Percentiles rank a stretch among this genome's conserved stretches.
These are phyloP conservation scores for Anticlea derivata DNA, from an alignment of 2,888 invertebrate genomes.

Conservation along the genomic window DNA sequence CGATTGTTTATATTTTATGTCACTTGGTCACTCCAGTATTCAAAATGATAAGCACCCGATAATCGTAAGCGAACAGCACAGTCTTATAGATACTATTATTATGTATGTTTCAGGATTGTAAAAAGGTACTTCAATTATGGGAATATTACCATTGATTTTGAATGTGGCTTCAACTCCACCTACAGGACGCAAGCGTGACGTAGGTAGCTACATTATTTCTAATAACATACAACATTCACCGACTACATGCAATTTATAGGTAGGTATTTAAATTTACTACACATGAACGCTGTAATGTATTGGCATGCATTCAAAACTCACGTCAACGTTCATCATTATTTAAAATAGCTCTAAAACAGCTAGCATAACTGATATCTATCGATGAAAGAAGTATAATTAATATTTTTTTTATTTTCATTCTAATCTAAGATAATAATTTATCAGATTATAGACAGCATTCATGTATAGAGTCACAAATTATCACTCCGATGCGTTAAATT, in stretches of 20 bases:
- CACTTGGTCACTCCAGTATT: constrained; percentile 36
- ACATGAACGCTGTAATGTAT: constrained; percentile 45
- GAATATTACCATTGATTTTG: constrained; percentile 2
- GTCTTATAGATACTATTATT: constrained; percentile 51
- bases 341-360: constrained; percentile 28
- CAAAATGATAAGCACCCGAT: constrained; percentile 40
- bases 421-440: constrained; percentile 1
- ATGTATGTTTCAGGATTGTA: constrained; percentile 30
- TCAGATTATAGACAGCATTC: constrained; percentile 20
- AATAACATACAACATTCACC: constrained; percentile 55
- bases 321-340: constrained; percentile 22
- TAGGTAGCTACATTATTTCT: constrained; percentile 54
- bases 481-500: constrained; percentile 26
- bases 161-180: constrained; percentile 28
- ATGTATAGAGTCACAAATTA: constrained; percentile 14
- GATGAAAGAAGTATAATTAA: not conserved
- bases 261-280: constrained; percentile 34
- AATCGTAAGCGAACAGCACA: constrained; percentile 49
- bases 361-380: constrained; percentile 14
- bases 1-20: constrained; percentile 6
- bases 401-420: not conserved
- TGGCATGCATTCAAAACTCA: constrained; percentile 33
- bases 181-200: constrained; percentile 70
- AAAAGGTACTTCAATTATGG: constrained; percentile 17
- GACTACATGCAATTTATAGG: constrained; percentile 42